Evolutionary conservation across 1,140 invertebrate species (phyloP), one percentile per base, ranked within the genome.

Genomic region (Parapsyche elsis): DNA sequence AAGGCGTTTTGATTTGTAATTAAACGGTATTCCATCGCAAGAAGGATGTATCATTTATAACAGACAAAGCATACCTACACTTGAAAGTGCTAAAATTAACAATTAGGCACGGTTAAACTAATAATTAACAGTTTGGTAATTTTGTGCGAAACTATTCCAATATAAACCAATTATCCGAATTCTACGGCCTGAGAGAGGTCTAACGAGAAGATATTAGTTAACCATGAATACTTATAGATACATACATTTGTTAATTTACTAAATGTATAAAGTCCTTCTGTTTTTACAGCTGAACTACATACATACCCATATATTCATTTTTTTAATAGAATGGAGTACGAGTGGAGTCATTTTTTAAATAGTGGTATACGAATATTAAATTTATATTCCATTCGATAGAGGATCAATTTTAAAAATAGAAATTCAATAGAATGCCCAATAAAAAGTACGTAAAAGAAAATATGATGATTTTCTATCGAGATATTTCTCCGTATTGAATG

Each of bases 121-220:
- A 61, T 61, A 61, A 61, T 61, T 61, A 61, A 61, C 57, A 61
- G 57, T 61, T 61, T 19, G 57, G 57, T 61, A 30, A 71, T 71
- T 71, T 71, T 71, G 24, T 71, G 10, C 67, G 24, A 9, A 71
- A 71, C 67, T 71, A 71, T 71, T 71, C 67, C 67, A 71, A 71
- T 71, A 44, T 71, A 24, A 71, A 71, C 67, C 67, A 71, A 71
- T 71, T 71, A 71, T 30, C 67, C 67, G 67, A 21, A 24, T 24
- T 71, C 16, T 71, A 71, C 24, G 12, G 9, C 21, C 57, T 61
- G 57, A 61, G 57, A 7, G 57, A 61, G 7, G 57, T 16, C 21
- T 61, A 61, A 61, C 57, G 57, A 21, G 16, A 9, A 61, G 57
- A 61, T 61, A 61, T 61, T 61, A 61, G 57, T 19, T 61, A 61